phyloP scores from a whole-genome alignment of 1,140 invertebrate genomes.

The Heliconius nattereri region DNA sequence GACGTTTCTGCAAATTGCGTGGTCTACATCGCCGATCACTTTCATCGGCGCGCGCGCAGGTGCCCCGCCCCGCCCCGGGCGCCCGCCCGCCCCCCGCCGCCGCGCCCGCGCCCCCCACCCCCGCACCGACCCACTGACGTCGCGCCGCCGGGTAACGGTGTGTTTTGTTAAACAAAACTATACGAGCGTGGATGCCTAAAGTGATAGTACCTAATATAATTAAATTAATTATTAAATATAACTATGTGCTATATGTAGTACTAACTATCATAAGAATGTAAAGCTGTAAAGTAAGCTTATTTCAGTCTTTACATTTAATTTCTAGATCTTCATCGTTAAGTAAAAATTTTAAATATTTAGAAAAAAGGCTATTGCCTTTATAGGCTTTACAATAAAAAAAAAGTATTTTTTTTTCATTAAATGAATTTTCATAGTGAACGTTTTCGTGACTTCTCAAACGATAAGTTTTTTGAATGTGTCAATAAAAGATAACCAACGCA shows the following conservation, averaged over 20 bases:
- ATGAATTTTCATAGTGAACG: slow-evolving; percentile 16
- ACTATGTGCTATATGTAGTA: background rate
- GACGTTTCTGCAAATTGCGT: slow-evolving; percentile 50
- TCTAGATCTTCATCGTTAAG: no score
- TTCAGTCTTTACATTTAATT: background rate
- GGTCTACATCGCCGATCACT: slow-evolving; percentile 58
- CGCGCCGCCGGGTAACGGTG: slow-evolving; percentile 54
- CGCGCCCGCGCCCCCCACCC: slow-evolving; percentile 1
- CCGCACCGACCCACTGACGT: slow-evolving; percentile 31
- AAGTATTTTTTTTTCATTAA: background rate
- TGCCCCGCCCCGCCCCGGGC: slow-evolving; percentile 39
- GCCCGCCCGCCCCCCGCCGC: slow-evolving; percentile 18
- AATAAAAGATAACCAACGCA: slow-evolving; percentile 72
- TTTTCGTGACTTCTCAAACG: slow-evolving; percentile 67
- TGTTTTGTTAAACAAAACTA: slow-evolving; percentile 63
- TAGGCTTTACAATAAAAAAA: background rate
- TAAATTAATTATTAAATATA: background rate
- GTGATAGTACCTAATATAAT: slow-evolving; percentile 16
- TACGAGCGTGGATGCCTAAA: slow-evolving; percentile 29
- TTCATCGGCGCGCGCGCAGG: slow-evolving; percentile 60
- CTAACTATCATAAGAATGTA: background rate
- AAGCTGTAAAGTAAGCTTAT: background rate
- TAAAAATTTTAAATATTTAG: no score
- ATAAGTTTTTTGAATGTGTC: slow-evolving; percentile 75
- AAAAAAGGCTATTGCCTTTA: no score